Evolutionary conservation across 2,113 vertebrate species (phyloP), one percentile per base, ranked within the genome.

Genomic region (Apteryx owenii): DNA sequence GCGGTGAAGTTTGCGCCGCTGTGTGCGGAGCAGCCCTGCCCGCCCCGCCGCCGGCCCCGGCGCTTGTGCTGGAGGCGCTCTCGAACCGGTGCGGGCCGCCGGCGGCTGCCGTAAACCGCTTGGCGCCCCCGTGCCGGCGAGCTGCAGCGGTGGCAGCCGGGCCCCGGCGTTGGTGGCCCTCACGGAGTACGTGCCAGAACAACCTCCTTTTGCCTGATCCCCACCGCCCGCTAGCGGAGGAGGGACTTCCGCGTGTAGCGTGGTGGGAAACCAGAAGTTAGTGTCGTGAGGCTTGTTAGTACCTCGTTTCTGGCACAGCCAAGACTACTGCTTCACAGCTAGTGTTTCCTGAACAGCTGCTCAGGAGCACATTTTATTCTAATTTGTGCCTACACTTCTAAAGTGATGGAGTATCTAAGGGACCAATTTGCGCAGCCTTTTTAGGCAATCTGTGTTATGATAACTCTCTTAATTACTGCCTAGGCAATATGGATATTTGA

Each of bases 401-500:
- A 2, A 19, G 36, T 5, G 1, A 0, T 17, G 3, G 28, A 5
- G 18, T 3, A 3, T 9, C 7, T 7, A 1, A 56, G 66, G 58
- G 71, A 12, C 11, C 16, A 3, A 1, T 9, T 10, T 8, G 26
- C 14, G 16, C 44, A 28, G 42, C 38, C 64, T 66, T 62, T n/a
- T 62, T n/a, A 40, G 14, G 9, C 42, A 42, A 29, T 28, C 22
- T 64, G 20, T 11, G 58, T 22, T 50, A 5, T 38, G 23, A 12
- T 8, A 14, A 20, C 13, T 22, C 56, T 12, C 56, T 10, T 8
- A 19, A 20, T 38, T 50, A 1, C 16, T 48, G 53, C 22, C 10
- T 3, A 15, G 61, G 4, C 42, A 9, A 2, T 2, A 8, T 1
- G 3, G 12, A 5, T 22, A 1, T 40, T 40, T 44, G 33, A 36